A percentile compares a stretch with the other conserved stretches of the same genome.
These are phyloP conservation scores for Galaxea fascicularis DNA, from an alignment of 92 coral and sea anemone species.

Conservation along the genomic window DNA sequence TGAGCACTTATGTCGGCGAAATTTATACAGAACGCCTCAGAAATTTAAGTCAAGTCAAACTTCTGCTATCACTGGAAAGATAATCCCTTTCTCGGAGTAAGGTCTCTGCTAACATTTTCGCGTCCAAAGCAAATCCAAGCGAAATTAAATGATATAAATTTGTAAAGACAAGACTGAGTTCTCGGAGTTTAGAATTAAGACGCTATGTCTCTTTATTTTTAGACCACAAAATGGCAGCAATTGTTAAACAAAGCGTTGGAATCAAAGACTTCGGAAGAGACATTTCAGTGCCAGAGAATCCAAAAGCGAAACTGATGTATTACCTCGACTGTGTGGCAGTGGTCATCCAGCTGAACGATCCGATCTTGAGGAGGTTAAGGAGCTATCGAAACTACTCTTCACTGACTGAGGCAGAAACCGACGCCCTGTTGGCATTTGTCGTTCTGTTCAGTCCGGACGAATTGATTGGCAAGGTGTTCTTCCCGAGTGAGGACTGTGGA, in stretches of 20 bases:
- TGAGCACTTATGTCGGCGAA: too few relatives aligned
- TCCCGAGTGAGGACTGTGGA: conserved; percentile 44
- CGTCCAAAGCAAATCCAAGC: too few relatives aligned
- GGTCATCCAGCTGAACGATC: conserved; percentile 3
- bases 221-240: conserved; percentile 3
- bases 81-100: too few relatives aligned
- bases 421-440: conserved; percentile 41
- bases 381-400: conserved; percentile 31
- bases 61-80: too few relatives aligned
- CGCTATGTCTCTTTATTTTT: background rate
- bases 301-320: conserved; percentile 13
- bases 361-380: conserved; percentile 25
- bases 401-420: conserved; percentile 19
- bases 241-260: conserved; percentile 13
- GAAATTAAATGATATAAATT: too few relatives aligned
- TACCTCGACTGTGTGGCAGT: background rate
- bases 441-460: conserved; percentile 45
- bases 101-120: too few relatives aligned
- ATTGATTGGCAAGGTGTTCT: conserved; percentile 38
- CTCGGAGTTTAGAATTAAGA: too few relatives aligned
- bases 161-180: too few relatives aligned
- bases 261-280: background rate
- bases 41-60: too few relatives aligned
- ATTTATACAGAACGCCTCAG: too few relatives aligned
- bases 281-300: background rate